Evolutionary conservation across 2,113 vertebrate species (phyloP).

Genomic region (Sinocyclocheilus anshuiensis): DNA sequence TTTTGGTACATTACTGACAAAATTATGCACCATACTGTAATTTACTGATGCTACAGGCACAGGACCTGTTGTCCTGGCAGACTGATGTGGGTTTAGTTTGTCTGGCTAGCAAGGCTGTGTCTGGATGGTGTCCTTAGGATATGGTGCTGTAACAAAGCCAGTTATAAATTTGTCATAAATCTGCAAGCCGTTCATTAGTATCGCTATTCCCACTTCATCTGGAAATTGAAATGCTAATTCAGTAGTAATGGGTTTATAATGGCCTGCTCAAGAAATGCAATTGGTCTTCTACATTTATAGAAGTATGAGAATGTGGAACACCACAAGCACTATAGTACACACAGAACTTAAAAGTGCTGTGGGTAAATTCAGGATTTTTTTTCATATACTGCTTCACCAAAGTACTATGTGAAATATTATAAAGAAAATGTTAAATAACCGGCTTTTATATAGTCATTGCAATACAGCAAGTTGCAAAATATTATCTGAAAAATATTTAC

Average conservation of each 20-base stretch:
- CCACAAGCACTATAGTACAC: too few relatives aligned
- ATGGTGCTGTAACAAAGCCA: conserved; percentile 16
- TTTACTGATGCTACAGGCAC: not conserved
- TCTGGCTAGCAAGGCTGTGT: not conserved
- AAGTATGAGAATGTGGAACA: too few relatives aligned
- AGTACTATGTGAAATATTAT: too few relatives aligned
- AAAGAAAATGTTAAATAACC: too few relatives aligned
- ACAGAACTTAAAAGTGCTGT: too few relatives aligned
- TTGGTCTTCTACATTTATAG: too few relatives aligned
- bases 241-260: conserved; percentile 1
- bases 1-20: conserved; percentile 5
- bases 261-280: too few relatives aligned
- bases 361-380: too few relatives aligned
- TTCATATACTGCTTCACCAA: too few relatives aligned
- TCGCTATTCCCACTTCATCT: not conserved
- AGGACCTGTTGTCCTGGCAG: not conserved
- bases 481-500: too few relatives aligned
- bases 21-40: not conserved
- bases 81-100: not conserved
- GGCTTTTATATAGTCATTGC: too few relatives aligned
- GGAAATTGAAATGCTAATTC: conserved; percentile 41
- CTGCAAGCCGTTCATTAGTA: conserved; percentile 19
- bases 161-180: conserved; percentile 7
- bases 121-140: not conserved
- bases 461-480: too few relatives aligned